Base-by-base conservation (phyloP, 2,113 vertebrate species). In the Cricetomys ansorgei region DNA sequence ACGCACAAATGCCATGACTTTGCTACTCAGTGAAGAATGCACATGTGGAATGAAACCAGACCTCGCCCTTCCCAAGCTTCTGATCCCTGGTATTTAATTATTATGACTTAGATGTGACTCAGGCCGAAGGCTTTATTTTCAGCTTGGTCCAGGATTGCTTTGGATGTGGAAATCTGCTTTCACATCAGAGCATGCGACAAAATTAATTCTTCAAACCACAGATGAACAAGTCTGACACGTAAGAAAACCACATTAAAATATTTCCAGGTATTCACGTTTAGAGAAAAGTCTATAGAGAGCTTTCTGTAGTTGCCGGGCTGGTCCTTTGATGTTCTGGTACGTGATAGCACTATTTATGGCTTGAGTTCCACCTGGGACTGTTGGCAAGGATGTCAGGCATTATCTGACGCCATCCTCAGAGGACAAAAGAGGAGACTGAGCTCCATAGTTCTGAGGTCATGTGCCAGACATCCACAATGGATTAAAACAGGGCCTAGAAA, bases 101-200 rank as follows among this genome's bases (percentile, higher is more conserved):
- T 94, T 93, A 89, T 94, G 97, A 96, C 65, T 97, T 88, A 64
- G 43, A 55, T 76, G 57, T 75, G 97, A 45, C 48, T 96, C 91
- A 88, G 92, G 69, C 75, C 40, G 50, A 45, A 92, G 25, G 0
- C 3, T 87, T 81, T 86, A 3, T 17, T 94, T 97, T 97, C 89
- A 95, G 76, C 2, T 9, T 72, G 73, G 81, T 96, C 92, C 81
- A 97, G 96, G 97, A 70, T 16, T 19, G 64, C 67, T 88, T 57
- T 37, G 69, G 43, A 94, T 88, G 65, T 23, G 15, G 70, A 86
- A 87, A 73, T 93, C 50, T 50, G 88, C 96, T 93, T 86, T 89
- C 69, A 19, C 65, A 92, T 88, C 29, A 53, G 31, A 59, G 48
- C 70, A 64, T 83, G 67, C 80, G 80, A 91, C 92, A 90, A 48